A percentile compares a stretch with the other conserved stretches of the same genome.
Evolutionary conservation across 2,797 vertebrate species (phyloP).

Genomic region (Hafferia zeledoni): DNA sequence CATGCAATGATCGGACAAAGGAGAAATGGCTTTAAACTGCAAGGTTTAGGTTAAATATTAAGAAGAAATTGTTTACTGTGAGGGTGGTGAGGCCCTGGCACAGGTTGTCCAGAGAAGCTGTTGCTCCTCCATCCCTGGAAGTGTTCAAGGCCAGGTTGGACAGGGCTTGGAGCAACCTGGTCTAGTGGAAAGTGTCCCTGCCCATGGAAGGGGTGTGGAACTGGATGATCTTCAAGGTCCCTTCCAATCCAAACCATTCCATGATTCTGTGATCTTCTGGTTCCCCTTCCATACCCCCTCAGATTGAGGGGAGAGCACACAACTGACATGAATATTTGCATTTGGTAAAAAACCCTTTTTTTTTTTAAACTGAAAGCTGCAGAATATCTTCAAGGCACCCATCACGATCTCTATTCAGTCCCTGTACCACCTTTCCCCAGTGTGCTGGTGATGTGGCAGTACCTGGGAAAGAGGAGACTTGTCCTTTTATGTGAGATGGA

Average conservation of each 20-base stretch:
- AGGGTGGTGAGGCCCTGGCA: neutral
- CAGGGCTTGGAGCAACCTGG: accelerated
- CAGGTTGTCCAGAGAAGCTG: neutral
- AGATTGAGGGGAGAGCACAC: accelerated
- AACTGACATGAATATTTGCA: neutral
- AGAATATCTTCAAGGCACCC: neutral
- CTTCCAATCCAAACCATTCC: neutral
- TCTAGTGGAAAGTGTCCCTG: neutral
- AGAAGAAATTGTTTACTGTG: neutral
- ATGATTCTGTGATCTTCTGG: neutral
- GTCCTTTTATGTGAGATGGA: neutral
- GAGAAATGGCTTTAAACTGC: neutral
- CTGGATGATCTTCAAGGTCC: neutral
- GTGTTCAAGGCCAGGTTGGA: neutral
- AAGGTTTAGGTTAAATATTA: neutral
- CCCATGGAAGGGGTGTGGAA: accelerated
- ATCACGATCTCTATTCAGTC: neutral
- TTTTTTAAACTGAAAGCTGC: neutral
- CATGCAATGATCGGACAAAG: neutral
- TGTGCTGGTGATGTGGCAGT: neutral
- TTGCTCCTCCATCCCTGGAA: neutral
- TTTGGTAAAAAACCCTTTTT: neutral
- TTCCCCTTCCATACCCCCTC: neutral
- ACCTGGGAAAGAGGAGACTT: neutral
- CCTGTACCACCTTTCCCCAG: neutral